phyloP scores from a whole-genome alignment of 2,797 vertebrate genomes.

The Xiphorhynchus erythropygius region DNA sequence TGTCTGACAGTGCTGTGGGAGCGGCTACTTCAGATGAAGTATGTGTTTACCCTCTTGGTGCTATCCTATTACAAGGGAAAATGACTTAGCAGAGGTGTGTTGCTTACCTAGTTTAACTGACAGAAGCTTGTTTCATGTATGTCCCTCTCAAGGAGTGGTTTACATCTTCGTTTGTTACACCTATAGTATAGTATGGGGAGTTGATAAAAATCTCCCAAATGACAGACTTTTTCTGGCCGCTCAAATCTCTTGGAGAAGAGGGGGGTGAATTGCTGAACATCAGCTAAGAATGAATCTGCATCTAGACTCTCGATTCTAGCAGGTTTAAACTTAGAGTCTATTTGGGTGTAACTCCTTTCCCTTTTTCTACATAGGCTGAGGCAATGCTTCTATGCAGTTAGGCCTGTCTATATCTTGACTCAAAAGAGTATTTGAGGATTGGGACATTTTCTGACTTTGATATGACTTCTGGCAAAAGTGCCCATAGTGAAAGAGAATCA shows the following conservation, averaged over 20 bases:
- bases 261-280: neutral
- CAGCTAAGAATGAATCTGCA: neutral
- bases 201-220: neutral
- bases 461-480: neutral
- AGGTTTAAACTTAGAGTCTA: neutral
- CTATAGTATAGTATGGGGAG: neutral
- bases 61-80: conserved; percentile 12
- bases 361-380: neutral
- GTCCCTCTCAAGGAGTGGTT: neutral
- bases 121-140: neutral
- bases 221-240: neutral
- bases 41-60: conserved; percentile 15
- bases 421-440: neutral
- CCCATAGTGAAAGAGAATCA: neutral
- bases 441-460: neutral
- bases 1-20: conserved; percentile 2
- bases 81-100: neutral
- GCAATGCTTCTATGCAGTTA: neutral
- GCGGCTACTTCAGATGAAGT: neutral
- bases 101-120: neutral
- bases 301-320: neutral
- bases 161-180: neutral
- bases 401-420: neutral
- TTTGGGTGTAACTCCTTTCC: neutral
- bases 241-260: neutral